Evolutionary conservation across 2,888 invertebrate genomes (phyloP), one percentile per base, ranked within the genome.

Genomic region (Drosophila greeni): DNA sequence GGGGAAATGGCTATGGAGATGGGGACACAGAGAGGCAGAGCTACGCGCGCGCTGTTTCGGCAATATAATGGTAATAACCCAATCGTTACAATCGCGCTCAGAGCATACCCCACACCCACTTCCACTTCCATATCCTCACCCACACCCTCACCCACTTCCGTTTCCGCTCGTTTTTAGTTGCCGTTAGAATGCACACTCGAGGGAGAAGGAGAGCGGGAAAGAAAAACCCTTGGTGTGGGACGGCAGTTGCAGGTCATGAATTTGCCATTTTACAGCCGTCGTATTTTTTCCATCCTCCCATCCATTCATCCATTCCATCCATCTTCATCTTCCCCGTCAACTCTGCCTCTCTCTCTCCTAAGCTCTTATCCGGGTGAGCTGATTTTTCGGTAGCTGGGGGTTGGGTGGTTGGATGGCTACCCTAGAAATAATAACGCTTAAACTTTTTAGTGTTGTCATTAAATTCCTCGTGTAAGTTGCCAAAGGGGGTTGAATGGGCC

Each of bases 391-490:
- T 29, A 48, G n/a, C 7, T 4, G 37, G 31, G 36, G 36, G 20
- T 23, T 20, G n/a, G n/a, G n/a, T n/a, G n/a, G n/a, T n/a, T n/a
- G 64, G 57, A 57, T 40, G 68, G 64, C 84, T 85, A 86, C 86
- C 87, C 88, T 87, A 88, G 86, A 86, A 88, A 87, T 87, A 88
- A 87, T 86, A 88, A 86, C 87, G 87, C 86, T 87, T 88, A 87
- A 87, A 87, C 87, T 87, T 87, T 87, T 87, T 88, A 87, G 88
- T 87, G 86, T 87, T 87, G 87, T 88, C 87, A 88, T 87, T 87
- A 87, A 87, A 87, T 86, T 87, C 87, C 82, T 87, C 86, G 86
- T 87, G 86, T 87, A 86, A 85, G 86, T 85, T 82, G 75, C 77
- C 72, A 70, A 68, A 59, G 57, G 60, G 56, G 58, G 56, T 43